Percentiles rank a stretch among this genome's conserved stretches.
Evolutionary conservation across 2,888 invertebrate species (phyloP).

Genomic region (Patella depressa): DNA sequence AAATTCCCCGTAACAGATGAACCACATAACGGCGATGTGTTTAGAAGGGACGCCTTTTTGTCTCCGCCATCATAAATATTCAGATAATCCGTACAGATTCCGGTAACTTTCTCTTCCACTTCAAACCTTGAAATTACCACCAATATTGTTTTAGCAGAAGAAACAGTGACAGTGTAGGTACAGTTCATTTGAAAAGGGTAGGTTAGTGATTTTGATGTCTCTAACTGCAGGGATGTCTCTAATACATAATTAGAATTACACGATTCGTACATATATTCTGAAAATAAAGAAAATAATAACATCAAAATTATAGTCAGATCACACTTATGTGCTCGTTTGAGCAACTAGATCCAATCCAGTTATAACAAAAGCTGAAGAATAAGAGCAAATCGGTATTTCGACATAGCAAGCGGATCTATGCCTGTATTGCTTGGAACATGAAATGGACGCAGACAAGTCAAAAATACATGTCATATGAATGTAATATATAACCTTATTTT

Average conservation of each 20-base stretch:
- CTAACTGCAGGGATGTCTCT: neutral
- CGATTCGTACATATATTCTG: neutral
- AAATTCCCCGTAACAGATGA: slow-evolving; percentile 18
- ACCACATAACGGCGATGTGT: slow-evolving; percentile 30
- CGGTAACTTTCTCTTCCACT: slow-evolving; percentile 26
- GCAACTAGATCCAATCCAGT: too few species aligned
- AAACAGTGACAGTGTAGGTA: neutral
- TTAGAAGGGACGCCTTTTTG: slow-evolving; percentile 22
- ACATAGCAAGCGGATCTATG: too few species aligned
- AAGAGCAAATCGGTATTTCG: too few species aligned
- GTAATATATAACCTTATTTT: too few species aligned
- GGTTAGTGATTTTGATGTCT: neutral
- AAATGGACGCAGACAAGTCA: too few species aligned
- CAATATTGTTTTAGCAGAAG: neutral
- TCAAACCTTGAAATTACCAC: slow-evolving; percentile 28
- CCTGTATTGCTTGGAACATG: too few species aligned
- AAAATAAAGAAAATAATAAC: neutral
- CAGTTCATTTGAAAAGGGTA: neutral
- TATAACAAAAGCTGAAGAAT: too few species aligned
- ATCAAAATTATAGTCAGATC: too few species aligned
- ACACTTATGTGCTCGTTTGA: too few species aligned
- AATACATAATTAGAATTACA: neutral
- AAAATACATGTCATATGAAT: too few species aligned
- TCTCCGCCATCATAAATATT: slow-evolving; percentile 31
- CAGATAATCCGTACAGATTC: slow-evolving; percentile 34